A percentile compares a stretch with the other conserved stretches of the same genome.
These are phyloP conservation scores for Blastobasis lacticolella DNA, from an alignment of 2,888 invertebrate genomes.

Conservation along the genomic window DNA sequence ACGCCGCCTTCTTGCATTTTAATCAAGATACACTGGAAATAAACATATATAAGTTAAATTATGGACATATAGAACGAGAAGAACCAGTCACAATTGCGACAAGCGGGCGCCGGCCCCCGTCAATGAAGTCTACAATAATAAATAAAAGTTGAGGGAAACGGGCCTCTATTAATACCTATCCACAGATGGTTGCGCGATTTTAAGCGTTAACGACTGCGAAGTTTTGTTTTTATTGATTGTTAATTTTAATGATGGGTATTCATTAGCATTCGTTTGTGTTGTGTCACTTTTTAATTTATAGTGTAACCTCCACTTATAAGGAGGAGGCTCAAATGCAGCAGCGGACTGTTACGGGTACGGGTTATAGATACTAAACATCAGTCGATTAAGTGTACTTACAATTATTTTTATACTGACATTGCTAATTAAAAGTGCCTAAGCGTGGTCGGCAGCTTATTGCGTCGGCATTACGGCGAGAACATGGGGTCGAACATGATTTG, in stretches of 20 bases:
- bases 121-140: conserved; percentile 63
- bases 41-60: conserved; percentile 53
- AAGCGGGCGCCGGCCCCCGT: conserved; percentile 59
- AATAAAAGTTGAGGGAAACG: conserved; percentile 57
- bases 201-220: conserved; percentile 23
- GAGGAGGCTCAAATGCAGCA: too few species aligned
- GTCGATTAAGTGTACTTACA: too few species aligned
- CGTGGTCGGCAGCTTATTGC: too few species aligned
- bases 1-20: conserved; percentile 58
- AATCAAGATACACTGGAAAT: conserved; percentile 59
- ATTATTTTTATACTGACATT: too few species aligned
- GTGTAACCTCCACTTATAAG: too few species aligned
- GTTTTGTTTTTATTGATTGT: conserved; percentile 29
- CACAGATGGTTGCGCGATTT: conserved; percentile 25
- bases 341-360: too few species aligned
- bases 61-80: conserved; percentile 63
- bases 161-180: conserved; percentile 34
- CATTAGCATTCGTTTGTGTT: neutral
- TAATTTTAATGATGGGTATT: conserved; percentile 11
- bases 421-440: too few species aligned
- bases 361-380: too few species aligned
- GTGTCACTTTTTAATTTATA: too few species aligned
- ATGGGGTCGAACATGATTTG: conserved; percentile 10
- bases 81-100: conserved; percentile 69
- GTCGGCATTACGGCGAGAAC: too few species aligned